Evolutionary conservation across 2,888 invertebrate genomes (phyloP).

Genomic region (Apamea monoglypha): DNA sequence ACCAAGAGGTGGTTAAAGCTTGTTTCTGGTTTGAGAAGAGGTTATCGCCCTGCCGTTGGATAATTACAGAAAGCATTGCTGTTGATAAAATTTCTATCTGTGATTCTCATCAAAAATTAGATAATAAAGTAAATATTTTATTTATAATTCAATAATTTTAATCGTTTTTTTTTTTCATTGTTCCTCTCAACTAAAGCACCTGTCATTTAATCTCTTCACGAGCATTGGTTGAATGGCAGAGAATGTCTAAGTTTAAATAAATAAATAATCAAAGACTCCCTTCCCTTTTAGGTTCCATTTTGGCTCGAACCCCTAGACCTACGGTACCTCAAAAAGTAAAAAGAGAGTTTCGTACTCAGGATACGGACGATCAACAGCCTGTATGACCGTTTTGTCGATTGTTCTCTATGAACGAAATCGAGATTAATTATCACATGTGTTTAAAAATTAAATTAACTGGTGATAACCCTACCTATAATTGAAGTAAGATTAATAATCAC

Average conservation of each 20-base stretch:
- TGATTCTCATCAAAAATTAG: not conserved
- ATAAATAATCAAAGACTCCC: not conserved
- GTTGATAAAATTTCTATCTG: not conserved
- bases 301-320: not conserved
- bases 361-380: not conserved
- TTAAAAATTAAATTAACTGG: not conserved
- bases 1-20: not conserved
- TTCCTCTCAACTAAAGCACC: too few relatives aligned
- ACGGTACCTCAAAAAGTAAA: too few relatives aligned
- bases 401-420: not conserved
- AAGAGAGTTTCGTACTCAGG: too few relatives aligned
- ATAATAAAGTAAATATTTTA: too few relatives aligned
- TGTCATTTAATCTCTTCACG: too few relatives aligned
- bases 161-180: too few relatives aligned
- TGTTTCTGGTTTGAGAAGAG: not conserved
- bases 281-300: not conserved
- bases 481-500: constrained; percentile 12
- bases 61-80: not conserved
- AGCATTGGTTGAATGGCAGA: too few relatives aligned
- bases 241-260: too few relatives aligned
- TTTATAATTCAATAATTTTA: too few relatives aligned
- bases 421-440: not conserved
- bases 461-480: not conserved
- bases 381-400: not conserved
- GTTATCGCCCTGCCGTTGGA: not conserved